Percentiles rank a stretch among this genome's conserved stretches.
Conservation (phyloP, 2,113 vertebrate genomes). For the Coptodon bakossiorum region DNA sequence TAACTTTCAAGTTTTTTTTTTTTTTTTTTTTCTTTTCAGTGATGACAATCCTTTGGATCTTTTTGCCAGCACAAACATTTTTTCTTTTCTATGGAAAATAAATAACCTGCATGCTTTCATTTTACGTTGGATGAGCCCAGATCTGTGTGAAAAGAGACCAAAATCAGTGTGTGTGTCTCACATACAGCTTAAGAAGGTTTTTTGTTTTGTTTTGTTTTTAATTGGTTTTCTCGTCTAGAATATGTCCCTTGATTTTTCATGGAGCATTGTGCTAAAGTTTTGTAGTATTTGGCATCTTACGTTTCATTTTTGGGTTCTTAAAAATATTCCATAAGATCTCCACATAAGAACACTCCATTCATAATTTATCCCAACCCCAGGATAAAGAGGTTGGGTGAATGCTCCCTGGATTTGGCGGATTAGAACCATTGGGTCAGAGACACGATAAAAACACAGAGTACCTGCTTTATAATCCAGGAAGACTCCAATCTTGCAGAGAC, state of each 20-base stretch:
- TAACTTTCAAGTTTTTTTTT: not conserved
- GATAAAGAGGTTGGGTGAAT: not conserved
- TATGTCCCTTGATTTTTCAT: not conserved
- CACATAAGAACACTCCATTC: not conserved
- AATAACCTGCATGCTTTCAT: not conserved
- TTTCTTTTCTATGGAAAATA: not conserved
- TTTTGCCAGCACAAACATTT: not conserved
- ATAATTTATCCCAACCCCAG: not conserved
- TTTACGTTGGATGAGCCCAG: not conserved
- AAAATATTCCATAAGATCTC: no score
- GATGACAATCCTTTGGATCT: not conserved
- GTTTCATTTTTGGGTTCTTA: no score
- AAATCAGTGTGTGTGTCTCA: not conserved
- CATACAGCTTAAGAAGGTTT: not conserved
- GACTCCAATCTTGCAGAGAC: not conserved
- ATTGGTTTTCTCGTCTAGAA: not conserved
- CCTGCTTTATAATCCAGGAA: not conserved
- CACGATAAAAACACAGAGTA: rapidly evolving
- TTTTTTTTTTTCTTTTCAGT: not conserved
- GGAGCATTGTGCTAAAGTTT: not conserved
- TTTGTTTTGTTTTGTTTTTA: no score
- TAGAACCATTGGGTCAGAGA: not conserved
- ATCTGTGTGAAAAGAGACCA: not conserved
- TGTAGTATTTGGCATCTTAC: no score
- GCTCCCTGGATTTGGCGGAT: not conserved